A percentile compares a stretch with the other conserved stretches of the same genome.
These are phyloP conservation scores for Morpho deidamia DNA, from an alignment of 2,888 invertebrate species.

Conservation along the genomic window DNA sequence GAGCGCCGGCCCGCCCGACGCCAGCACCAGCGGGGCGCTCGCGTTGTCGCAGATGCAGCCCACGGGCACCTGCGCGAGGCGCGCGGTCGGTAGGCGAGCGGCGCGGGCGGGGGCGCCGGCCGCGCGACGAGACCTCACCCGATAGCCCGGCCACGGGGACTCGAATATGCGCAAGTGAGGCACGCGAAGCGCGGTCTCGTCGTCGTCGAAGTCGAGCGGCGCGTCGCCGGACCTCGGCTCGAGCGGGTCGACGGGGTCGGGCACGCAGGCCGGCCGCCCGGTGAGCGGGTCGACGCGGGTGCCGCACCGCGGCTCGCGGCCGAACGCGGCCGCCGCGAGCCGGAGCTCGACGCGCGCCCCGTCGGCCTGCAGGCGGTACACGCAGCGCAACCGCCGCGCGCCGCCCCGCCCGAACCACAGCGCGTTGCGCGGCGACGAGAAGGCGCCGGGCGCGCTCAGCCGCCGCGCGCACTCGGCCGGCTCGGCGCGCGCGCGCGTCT, in stretches of 20 bases:
- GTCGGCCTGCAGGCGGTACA: conserved; percentile 85
- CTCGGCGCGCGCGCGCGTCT: conserved; percentile 44
- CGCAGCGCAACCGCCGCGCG: conserved; percentile 85
- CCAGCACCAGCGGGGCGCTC: conserved; percentile 46
- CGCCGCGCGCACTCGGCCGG: conserved; percentile 56
- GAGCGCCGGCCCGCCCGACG: conserved; percentile 68
- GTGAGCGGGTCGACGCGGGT: conserved; percentile 86
- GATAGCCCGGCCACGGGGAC: conserved; percentile 84
- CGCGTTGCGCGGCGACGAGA: conserved; percentile 87
- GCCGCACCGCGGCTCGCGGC: conserved; percentile 77
- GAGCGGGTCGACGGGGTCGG: conserved; percentile 33
- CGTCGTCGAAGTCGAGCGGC: conserved; percentile 37
- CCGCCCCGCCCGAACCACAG: conserved; percentile 92
- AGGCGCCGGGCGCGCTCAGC: conserved; percentile 70
- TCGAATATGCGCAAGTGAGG: conserved; percentile 81
- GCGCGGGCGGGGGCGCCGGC: no score
- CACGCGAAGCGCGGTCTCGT: conserved; percentile 61
- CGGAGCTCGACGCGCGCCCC: conserved; percentile 82
- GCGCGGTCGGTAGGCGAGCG: no score
- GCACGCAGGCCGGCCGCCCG: conserved; percentile 72
- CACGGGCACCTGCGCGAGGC: conserved; percentile 72
- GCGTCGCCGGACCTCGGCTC: conserved; percentile 30
- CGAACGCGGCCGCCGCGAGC: conserved; percentile 84
- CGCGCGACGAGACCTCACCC: conserved; percentile 36
- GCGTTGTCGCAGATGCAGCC: conserved; percentile 90